These are phyloP conservation scores for Verasper variegatus DNA, from an alignment of 2,113 vertebrate species.

Conservation along the genomic window DNA sequence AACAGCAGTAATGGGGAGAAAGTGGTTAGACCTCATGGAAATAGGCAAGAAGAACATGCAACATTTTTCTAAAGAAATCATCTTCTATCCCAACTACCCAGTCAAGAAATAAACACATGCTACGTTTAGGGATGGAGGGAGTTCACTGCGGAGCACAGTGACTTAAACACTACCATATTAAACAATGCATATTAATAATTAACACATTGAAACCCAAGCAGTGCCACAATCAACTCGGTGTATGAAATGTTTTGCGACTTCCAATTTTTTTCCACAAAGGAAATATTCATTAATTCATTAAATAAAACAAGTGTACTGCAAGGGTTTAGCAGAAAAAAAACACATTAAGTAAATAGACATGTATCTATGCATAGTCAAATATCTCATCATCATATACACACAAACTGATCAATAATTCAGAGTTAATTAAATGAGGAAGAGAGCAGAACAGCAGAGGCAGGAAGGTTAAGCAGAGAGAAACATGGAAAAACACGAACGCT, in stretches of 20 bases:
- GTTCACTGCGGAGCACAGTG: not conserved
- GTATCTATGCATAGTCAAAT: conserved; percentile 47
- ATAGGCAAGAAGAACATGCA: conserved; percentile 86
- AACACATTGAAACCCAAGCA: conserved; percentile 82
- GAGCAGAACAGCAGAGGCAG: conserved; percentile 61
- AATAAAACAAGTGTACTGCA: conserved; percentile 82
- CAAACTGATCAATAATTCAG: conserved; percentile 47
- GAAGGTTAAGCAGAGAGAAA: conserved; percentile 70
- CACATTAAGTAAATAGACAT: conserved; percentile 42
- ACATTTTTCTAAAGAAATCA: conserved; percentile 56
- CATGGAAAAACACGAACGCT: conserved; percentile 80
- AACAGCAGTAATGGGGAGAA: conserved; percentile 89
- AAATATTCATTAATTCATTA: conserved; percentile 68
- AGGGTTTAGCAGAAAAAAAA: conserved; percentile 79
- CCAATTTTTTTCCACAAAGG: conserved; percentile 80
- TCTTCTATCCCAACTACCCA: conserved; percentile 50
- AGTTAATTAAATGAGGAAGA: conserved; percentile 53
- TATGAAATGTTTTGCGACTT: conserved; percentile 43
- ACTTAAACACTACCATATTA: conserved; percentile 32
- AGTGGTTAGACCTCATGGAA: conserved; percentile 89
- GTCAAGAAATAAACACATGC: not conserved
- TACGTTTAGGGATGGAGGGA: conserved; percentile 19
- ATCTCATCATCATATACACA: conserved; percentile 52
- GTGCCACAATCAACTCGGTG: conserved; percentile 70
- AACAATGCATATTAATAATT: not conserved